phyloP scores from a whole-genome alignment of 2,888 invertebrate genomes.

The Falcaria lacertinaria region DNA sequence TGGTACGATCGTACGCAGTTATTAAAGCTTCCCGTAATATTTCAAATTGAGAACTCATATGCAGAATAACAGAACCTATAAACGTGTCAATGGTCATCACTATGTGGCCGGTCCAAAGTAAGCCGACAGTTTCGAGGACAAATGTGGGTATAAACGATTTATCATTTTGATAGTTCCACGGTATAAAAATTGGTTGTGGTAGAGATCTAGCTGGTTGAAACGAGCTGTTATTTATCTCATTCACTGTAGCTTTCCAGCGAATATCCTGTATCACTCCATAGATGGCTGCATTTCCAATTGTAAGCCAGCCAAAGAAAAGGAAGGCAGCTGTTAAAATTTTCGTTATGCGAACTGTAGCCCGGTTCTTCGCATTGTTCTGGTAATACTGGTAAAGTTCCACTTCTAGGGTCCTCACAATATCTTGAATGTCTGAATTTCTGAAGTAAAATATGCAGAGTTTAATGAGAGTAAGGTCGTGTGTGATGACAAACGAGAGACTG shows the following conservation, averaged over 20 bases:
- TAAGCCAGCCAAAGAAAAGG: constrained; percentile 67
- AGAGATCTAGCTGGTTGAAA: constrained; percentile 47
- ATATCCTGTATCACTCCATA: constrained; percentile 63
- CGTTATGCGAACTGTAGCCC: constrained; percentile 45
- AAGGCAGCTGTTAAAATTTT: constrained; percentile 56
- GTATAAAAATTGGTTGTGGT: constrained; percentile 69
- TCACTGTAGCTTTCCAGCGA: constrained; percentile 52
- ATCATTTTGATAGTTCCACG: constrained; percentile 66
- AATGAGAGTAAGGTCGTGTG: constrained; percentile 65
- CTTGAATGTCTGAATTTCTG: constrained; percentile 59
- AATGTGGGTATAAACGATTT: constrained; percentile 55
- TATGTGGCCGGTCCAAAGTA: constrained; percentile 71
- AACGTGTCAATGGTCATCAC: constrained; percentile 71
- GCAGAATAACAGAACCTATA: constrained; percentile 64
- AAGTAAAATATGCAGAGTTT: constrained; percentile 68
- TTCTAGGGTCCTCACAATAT: constrained; percentile 57
- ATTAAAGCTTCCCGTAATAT: constrained; percentile 58
- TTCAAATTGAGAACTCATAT: constrained; percentile 65
- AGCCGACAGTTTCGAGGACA: constrained; percentile 57
- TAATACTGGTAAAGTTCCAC: constrained; percentile 55
- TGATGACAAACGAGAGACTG: constrained; percentile 69
- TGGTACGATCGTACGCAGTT: constrained; percentile 59
- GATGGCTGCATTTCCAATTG: constrained; percentile 59
- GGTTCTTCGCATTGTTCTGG: constrained; percentile 52
- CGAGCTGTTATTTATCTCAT: constrained; percentile 41